These are phyloP conservation scores for Thalassaphorura encarpata DNA, from an alignment of 1,140 invertebrate genomes.

Conservation along the genomic window DNA sequence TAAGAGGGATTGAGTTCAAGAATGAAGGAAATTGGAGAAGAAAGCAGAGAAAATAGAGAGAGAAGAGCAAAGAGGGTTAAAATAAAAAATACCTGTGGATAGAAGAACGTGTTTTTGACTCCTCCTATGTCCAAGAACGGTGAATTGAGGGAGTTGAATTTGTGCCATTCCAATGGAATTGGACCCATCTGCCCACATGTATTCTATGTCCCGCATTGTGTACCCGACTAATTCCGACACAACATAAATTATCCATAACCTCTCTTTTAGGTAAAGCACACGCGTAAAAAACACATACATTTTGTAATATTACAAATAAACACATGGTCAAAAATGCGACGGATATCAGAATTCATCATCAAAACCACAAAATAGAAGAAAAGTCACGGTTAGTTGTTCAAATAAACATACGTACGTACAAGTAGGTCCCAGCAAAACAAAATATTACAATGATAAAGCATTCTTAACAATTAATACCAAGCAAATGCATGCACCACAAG, in stretches of 20 bases:
- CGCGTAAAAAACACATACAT: no score
- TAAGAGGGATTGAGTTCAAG: no score
- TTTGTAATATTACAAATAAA: no score
- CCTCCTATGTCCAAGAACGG: conserved; percentile 83
- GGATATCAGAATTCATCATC: conserved; percentile 4
- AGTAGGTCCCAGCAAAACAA: neutral
- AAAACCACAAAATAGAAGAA: neutral
- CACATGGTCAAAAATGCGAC: no score
- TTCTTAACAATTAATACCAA: neutral
- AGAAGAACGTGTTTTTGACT: conserved; percentile 85
- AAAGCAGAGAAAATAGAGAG: no score
- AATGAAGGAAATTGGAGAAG: no score
- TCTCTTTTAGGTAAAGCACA: no score
- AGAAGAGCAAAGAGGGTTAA: no score
- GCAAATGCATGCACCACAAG: no score
- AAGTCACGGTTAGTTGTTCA: neutral
- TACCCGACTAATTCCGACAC: conserved; percentile 74
- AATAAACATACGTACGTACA: neutral
- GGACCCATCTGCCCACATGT: conserved; percentile 82
- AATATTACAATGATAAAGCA: neutral
- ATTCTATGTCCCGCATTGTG: conserved; percentile 93
- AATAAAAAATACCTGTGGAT: conserved; percentile 70
- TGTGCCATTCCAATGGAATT: conserved; percentile 81
- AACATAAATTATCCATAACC: conserved; percentile 27
- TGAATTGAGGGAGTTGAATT: conserved; percentile 87